Evolutionary conservation across 2,113 vertebrate species (phyloP).

Genomic region (Chionomys nivalis): DNA sequence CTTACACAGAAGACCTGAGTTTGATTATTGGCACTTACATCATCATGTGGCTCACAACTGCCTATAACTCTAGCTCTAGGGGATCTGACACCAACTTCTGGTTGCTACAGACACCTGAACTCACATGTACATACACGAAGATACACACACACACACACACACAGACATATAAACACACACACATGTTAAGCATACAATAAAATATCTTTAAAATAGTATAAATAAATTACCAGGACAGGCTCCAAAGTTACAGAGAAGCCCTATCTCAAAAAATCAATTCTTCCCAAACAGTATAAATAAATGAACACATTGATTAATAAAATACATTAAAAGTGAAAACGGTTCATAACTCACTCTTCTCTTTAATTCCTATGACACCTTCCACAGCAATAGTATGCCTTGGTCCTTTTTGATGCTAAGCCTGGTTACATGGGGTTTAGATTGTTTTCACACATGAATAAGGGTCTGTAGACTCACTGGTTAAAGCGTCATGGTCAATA

Average conservation of each 20-base stretch:
- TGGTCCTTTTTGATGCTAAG: background rate
- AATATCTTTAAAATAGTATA: background rate
- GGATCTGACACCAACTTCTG: background rate
- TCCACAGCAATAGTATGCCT: background rate
- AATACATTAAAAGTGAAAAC: background rate
- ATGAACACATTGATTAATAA: background rate
- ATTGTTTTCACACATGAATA: background rate
- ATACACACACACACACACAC: background rate
- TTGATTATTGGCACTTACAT: background rate
- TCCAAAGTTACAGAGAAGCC: too few species aligned
- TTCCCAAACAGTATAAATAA: background rate
- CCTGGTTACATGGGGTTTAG: background rate
- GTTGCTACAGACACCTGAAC: background rate
- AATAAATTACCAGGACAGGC: background rate
- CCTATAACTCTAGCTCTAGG: background rate
- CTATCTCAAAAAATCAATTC: too few species aligned
- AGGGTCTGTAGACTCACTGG: background rate
- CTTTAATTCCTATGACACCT: background rate
- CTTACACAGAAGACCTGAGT: background rate
- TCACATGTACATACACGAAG: too few species aligned
- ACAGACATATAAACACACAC: background rate
- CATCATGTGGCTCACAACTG: background rate
- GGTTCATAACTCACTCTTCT: slow-evolving; percentile 12
- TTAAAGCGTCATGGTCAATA: background rate
- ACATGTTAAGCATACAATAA: background rate